Evolutionary conservation across 2,113 vertebrate genomes (phyloP).

Genomic region (Grus americana): DNA sequence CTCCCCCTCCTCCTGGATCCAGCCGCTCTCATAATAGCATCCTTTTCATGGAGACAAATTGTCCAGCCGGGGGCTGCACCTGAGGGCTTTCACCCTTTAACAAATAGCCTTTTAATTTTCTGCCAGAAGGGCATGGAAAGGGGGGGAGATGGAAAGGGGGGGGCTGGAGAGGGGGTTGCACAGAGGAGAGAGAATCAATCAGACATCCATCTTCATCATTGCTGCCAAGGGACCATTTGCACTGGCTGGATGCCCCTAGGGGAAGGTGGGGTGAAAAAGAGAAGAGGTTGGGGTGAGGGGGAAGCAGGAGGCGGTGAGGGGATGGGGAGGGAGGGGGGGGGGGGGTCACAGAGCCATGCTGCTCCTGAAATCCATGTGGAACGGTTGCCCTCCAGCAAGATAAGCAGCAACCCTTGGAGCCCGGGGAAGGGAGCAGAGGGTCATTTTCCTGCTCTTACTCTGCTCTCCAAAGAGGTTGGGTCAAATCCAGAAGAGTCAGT

Average conservation of each 20-base stretch:
- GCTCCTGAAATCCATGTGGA: neutral
- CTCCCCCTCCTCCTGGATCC: slow-evolving; percentile 78
- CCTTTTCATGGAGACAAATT: slow-evolving; percentile 88
- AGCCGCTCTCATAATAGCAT: slow-evolving; percentile 81
- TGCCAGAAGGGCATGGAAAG: slow-evolving; percentile 79
- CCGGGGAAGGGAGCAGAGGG: neutral
- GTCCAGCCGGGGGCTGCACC: slow-evolving; percentile 84
- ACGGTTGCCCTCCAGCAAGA: neutral
- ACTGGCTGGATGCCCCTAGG: slow-evolving; percentile 79
- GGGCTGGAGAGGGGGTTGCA: slow-evolving; percentile 22
- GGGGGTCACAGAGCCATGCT: neutral
- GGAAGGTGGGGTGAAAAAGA: slow-evolving; percentile 75
- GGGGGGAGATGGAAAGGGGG: slow-evolving; percentile 3
- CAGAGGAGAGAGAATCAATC: slow-evolving; percentile 82
- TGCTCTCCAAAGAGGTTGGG: neutral
- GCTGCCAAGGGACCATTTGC: slow-evolving; percentile 79
- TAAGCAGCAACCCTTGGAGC: neutral
- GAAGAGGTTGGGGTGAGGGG: slow-evolving; percentile 55
- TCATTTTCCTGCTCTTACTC: neutral
- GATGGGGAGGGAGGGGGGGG: neutral
- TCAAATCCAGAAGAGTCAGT: neutral
- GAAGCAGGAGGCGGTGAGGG: neutral
- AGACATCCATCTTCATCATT: slow-evolving; percentile 86
- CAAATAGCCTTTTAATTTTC: slow-evolving; percentile 90
- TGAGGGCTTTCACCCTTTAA: slow-evolving; percentile 86